Percentiles rank a stretch among this genome's conserved stretches.
These are phyloP conservation scores for Remorina albescens DNA, from an alignment of 2,797 vertebrate genomes.

Conservation along the genomic window DNA sequence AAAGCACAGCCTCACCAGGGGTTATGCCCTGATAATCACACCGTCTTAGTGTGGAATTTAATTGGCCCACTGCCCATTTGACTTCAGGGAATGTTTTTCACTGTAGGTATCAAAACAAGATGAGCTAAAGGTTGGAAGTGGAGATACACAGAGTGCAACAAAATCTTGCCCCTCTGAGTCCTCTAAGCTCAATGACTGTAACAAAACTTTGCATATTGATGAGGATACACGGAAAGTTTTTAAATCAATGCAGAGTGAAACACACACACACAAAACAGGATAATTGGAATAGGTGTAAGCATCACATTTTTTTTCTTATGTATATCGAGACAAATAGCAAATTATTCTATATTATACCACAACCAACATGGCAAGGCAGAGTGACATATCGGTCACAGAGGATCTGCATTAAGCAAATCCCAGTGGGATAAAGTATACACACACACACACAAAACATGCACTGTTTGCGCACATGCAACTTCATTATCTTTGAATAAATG, in stretches of 20 bases:
- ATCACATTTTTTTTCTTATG: slow-evolving; percentile 2
- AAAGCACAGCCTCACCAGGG: slow-evolving; percentile 60
- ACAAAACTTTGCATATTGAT: slow-evolving; percentile 55
- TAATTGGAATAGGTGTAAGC: slow-evolving; percentile 25
- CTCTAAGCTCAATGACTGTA: slow-evolving; percentile 54
- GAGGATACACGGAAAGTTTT: slow-evolving; percentile 41
- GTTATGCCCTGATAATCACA: slow-evolving; percentile 74
- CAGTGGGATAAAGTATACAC: slow-evolving; percentile 24
- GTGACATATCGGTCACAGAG: slow-evolving; percentile 12
- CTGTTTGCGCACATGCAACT: slow-evolving; percentile 39
- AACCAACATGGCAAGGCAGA: slow-evolving; percentile 10
- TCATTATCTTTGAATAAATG: slow-evolving; percentile 71
- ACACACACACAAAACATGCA: slow-evolving; percentile 34
- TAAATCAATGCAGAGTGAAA: slow-evolving; percentile 23
- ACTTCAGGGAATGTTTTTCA: slow-evolving; percentile 72
- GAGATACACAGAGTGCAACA: slow-evolving; percentile 40
- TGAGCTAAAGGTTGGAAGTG: slow-evolving; percentile 62
- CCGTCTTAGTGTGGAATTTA: slow-evolving; percentile 70
- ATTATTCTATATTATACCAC: slow-evolving; percentile 17
- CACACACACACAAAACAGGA: too few species aligned
- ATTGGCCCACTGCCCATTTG: slow-evolving; percentile 73
- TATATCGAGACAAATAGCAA: background rate
- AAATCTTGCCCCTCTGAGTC: slow-evolving; percentile 54
- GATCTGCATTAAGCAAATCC: slow-evolving; percentile 9
- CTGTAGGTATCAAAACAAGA: slow-evolving; percentile 67